Evolutionary conservation across 2,888 invertebrate genomes (phyloP), one percentile per base, ranked within the genome.

Genomic region (Julus scandinavius): DNA sequence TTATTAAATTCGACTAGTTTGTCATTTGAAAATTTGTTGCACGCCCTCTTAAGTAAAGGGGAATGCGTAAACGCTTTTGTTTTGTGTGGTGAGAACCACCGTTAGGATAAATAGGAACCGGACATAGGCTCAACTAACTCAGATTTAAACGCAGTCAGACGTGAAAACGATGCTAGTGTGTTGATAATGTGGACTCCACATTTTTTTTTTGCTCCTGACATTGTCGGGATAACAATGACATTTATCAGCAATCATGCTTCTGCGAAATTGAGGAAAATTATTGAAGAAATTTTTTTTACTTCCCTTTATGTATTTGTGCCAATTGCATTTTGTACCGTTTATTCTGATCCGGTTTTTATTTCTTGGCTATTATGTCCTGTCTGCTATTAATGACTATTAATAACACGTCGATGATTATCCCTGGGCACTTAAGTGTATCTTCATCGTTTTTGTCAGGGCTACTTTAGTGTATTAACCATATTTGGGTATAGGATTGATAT

Each of bases 271-370:
- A 63, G 63, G 63, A 20, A 63, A n/a, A 6, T 63, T 63, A 29
- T 20, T 63, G 5, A 63, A 20, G 20, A 20, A 20, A 5, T 29
- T 7, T 63, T 63, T 13, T 63, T 63, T 63, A 63, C 20, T 63
- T 63, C 63, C 63, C 20, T 63, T 63, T 63, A 63, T 20, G 63
- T 20, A 63, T 63, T 63, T 7, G 63, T 63, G 63, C 63, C 20
- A 63, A 63, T 63, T 20, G 20, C 20, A 20, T 63, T 63, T 63
- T 20, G 63, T 20, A 63, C 63, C 2, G 63, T 63, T 20, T 20
- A 63, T 20, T 63, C 63, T 20, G 63, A 63, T 63, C 63, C 63
- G 63, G 63, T 63, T 63, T 63, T 63, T 63, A 63, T 63, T 20
- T 63, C 15, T 58, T 2, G 50, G 20, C n/a, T 63, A 63, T 17